These are phyloP conservation scores for Dicrostonyx torquatus DNA, from an alignment of 2,797 vertebrate genomes.

Conservation along the genomic window DNA sequence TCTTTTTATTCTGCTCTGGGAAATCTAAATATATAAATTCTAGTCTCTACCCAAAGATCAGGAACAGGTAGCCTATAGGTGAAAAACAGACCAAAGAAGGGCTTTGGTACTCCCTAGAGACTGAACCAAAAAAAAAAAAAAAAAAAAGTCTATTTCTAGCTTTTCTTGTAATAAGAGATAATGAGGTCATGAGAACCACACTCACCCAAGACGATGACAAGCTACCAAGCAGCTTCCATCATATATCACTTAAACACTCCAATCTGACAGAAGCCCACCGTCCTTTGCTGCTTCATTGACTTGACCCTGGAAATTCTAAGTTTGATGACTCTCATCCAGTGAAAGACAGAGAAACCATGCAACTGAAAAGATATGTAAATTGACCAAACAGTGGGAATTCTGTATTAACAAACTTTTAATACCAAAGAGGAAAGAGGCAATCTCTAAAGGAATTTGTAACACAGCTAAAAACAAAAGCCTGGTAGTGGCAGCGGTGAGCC, in stretches of 20 bases:
- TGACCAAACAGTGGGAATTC: conserved; percentile 33
- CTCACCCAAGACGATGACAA: background rate
- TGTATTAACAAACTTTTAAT: background rate
- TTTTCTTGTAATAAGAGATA: conserved; percentile 31
- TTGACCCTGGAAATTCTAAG: background rate
- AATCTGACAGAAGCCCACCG: background rate
- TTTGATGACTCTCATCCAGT: conserved; percentile 9
- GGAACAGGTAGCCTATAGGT: background rate
- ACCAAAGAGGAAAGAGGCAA: background rate
- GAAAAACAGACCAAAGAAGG: conserved; percentile 29
- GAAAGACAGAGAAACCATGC: background rate
- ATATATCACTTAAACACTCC: background rate
- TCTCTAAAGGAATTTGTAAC: conserved; percentile 52
- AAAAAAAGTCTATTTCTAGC: background rate
- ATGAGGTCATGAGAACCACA: background rate
- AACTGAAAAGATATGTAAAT: background rate
- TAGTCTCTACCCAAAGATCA: conserved; percentile 30
- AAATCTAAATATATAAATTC: conserved; percentile 42
- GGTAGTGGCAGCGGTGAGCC: no score
- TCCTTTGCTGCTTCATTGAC: background rate
- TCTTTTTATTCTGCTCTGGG: conserved; percentile 1
- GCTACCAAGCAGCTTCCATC: background rate
- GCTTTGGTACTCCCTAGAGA: background rate
- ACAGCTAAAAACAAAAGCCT: background rate
- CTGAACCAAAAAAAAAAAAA: conserved; percentile 36